Evolutionary conservation across 1,140 invertebrate genomes (phyloP), one percentile per base, ranked within the genome.

Genomic region (Cepaea nemoralis): DNA sequence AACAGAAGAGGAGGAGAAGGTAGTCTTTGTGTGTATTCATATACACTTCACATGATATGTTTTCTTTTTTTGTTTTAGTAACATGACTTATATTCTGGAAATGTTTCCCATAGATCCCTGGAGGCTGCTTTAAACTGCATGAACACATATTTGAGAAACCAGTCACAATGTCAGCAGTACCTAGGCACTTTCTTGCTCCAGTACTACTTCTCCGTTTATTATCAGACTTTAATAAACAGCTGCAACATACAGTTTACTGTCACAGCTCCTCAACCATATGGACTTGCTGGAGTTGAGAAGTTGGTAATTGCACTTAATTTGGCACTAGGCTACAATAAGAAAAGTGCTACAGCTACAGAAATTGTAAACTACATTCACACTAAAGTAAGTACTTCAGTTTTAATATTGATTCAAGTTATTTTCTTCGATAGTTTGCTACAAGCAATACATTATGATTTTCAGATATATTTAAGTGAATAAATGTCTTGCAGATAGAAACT

Each of bases 151-250:
- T 74, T 74, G 19, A 48, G 19, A n/a, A 48, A 10, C 42, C 48
- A 74, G 27, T 50, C n/a, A 50, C 71, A 74, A 48, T 74, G 71
- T 45, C 40, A 39, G 14, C 16, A 10, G n/a, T 74, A 40, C 24
- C 19, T 42, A 31, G 71, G 42, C 2, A 31, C 5, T 48, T 5
- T 27, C 14, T 10, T 74, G 19, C 14, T 33, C 22, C 71, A 45
- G 8, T 19, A 50, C 71, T 48, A 45, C 40, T 3, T 50, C 2
- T 48, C 71, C 1, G 22, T 10, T 24, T 48, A 50, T 45, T 74
- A 45, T 24, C 31, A 27, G 2, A 74, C 16, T 27, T 42, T 74
- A 1, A 22, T 16, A 14, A 1, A 12, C 27, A 48, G n/a, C 22
- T 74, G 71, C 33, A 27, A 27, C 19, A 3, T 48, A 27, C 22